Evolutionary conservation across 1,140 invertebrate species (phyloP).

Genomic region (Babylonia areolata): DNA sequence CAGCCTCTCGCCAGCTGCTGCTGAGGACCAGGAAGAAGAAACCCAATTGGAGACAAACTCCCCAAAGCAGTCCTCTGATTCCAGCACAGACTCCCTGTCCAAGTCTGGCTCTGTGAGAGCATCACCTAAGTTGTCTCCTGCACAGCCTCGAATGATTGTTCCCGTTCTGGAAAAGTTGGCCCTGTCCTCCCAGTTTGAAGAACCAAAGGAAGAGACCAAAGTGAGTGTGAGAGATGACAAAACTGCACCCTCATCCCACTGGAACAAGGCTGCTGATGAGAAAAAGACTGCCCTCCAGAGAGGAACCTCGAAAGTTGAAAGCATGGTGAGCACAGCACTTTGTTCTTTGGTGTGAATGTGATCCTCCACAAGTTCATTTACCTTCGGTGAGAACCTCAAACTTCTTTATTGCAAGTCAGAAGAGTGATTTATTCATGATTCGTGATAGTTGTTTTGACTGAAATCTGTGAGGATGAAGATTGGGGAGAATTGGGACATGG

Average conservation of each 20-base stretch:
- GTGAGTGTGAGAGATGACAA: neutral
- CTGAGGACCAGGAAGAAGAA: neutral
- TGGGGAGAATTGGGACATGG: too few relatives aligned
- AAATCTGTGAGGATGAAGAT: too few relatives aligned
- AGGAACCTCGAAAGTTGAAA: neutral
- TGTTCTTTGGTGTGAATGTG: too few relatives aligned
- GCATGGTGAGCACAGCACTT: neutral
- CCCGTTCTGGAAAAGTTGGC: constrained; percentile 5
- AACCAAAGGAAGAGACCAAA: neutral
- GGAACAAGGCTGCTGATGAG: neutral
- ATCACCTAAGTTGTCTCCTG: neutral
- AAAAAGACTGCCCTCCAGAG: neutral
- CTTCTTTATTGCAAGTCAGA: too few relatives aligned
- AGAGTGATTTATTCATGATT: too few relatives aligned
- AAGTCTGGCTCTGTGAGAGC: neutral
- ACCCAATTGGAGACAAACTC: neutral
- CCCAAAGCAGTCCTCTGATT: neutral
- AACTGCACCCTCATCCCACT: neutral
- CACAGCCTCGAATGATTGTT: neutral
- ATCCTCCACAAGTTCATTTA: too few relatives aligned
- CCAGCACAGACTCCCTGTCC: neutral
- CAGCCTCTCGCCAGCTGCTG: neutral
- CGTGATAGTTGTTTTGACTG: too few relatives aligned
- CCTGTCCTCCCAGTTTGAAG: neutral
- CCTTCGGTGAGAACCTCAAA: too few relatives aligned